Percentiles rank a stretch among this genome's conserved stretches.
Evolutionary conservation across 92 coral and sea anemone species (phyloP).

Genomic region (Desmophyllum pertusum): DNA sequence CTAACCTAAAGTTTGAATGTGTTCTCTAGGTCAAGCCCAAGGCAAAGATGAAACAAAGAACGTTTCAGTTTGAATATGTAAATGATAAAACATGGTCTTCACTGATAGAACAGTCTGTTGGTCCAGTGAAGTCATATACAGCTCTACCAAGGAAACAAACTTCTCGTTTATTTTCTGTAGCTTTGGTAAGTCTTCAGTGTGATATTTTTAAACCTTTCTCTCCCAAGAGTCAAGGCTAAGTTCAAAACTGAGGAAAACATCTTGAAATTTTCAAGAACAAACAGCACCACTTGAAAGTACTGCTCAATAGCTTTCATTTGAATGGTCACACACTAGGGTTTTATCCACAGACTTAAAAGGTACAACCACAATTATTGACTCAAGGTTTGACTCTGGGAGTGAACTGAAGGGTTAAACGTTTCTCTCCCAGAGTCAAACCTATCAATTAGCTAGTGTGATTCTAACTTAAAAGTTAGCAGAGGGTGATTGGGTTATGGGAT

Average conservation of each 20-base stretch:
- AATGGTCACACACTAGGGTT: too few relatives aligned
- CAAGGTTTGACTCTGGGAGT: too few relatives aligned
- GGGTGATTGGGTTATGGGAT: not conserved
- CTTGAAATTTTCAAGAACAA: too few relatives aligned
- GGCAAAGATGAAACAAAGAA: not conserved
- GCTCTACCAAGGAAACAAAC: constrained; percentile 13
- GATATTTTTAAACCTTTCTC: not conserved
- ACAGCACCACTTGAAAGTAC: too few relatives aligned
- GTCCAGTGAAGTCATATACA: constrained; percentile 43
- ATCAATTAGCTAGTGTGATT: not conserved
- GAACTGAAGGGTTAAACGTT: too few relatives aligned
- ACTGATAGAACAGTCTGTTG: constrained; percentile 67
- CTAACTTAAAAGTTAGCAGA: not conserved
- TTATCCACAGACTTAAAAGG: too few relatives aligned
- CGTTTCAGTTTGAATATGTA: constrained; percentile 45
- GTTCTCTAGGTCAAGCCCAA: not conserved
- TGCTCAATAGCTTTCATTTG: too few relatives aligned
- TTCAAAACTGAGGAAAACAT: too few relatives aligned
- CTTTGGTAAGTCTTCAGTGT: constrained; percentile 52
- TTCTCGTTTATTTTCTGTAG: constrained; percentile 50
- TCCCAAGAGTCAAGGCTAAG: too few relatives aligned
- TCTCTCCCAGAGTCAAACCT: not conserved
- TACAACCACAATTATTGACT: too few relatives aligned
- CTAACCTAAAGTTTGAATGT: not conserved
- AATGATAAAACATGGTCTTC: constrained; percentile 72